Base-by-base conservation (phyloP, 2,888 invertebrate species). In the Platerodrilus igneus region DNA sequence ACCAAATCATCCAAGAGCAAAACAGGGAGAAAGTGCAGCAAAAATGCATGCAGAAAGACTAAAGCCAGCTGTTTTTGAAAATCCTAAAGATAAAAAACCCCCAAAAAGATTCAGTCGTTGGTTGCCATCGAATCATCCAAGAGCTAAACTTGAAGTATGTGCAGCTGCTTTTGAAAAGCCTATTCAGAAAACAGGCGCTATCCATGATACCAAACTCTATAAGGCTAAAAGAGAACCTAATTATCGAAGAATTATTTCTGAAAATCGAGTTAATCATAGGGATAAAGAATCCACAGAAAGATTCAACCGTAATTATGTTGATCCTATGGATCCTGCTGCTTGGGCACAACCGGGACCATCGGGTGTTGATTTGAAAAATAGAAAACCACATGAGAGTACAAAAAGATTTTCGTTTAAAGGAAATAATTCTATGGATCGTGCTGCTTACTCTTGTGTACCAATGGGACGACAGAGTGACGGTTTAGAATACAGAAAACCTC, bases 271-370 rank as follows among this genome's bases (percentile, higher is more conserved):
- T 37, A 58, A 56, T 35, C 45, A 57, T 37, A 60, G 59, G 16
- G 61, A 64, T 18, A 56, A 57, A 9, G 52, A 60, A 26, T 34
- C 56, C 29, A 59, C 58, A 53, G n/a, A n/a, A n/a, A 57, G 60
- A 50, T 56, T 65, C 50, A 52, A 66, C 58, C 43, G 73, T 68
- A 45, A 69, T 66, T 64, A 43, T 67, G 70, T 48, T 48, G 94
- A 95, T 71, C 94, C 94, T 0, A 94, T 94, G 94, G 94, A 94
- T 69, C 94, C 94, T 13, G 88, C n/a, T n/a, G n/a, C n/a, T n/a
- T n/a, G n/a, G n/a, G n/a, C n/a, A n/a, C n/a, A n/a, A n/a, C n/a
- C n/a, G n/a, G n/a, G n/a, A n/a, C n/a, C n/a, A n/a, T n/a, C n/a
- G n/a, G n/a, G n/a, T n/a, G n/a, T n/a, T n/a, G n/a, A n/a, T n/a